Evolutionary conservation across 2,888 invertebrate genomes (phyloP).

Genomic region (Thera britannica): DNA sequence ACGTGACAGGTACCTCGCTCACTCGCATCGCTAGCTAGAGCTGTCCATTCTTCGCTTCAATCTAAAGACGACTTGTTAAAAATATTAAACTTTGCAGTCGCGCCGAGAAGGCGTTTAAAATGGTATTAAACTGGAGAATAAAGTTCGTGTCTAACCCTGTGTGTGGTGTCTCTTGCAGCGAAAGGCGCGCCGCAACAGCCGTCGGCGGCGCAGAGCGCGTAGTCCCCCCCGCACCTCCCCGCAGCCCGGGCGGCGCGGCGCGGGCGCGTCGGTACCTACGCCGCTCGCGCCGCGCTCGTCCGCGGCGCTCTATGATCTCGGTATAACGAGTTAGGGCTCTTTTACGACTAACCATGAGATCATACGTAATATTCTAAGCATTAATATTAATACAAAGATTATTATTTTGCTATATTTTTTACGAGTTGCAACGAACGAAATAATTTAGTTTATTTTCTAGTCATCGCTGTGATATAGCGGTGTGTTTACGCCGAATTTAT

Average conservation of each 20-base stretch:
- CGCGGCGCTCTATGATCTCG: slow-evolving; percentile 79
- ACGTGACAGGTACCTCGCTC: slow-evolving; percentile 79
- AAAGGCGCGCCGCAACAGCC: slow-evolving; percentile 83
- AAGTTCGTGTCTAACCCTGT: slow-evolving; percentile 83
- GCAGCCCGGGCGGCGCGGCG: slow-evolving; percentile 54
- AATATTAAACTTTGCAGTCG: slow-evolving; percentile 55
- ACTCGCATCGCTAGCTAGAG: slow-evolving; percentile 72
- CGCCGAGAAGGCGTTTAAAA: slow-evolving; percentile 61
- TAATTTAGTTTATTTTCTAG: slow-evolving; percentile 63
- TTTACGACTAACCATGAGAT: slow-evolving; percentile 68
- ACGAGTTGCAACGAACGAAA: slow-evolving; percentile 66
- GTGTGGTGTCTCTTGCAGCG: slow-evolving; percentile 85
- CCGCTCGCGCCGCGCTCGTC: slow-evolving; percentile 58
- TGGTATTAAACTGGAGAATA: slow-evolving; percentile 63
- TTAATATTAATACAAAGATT: slow-evolving; percentile 52
- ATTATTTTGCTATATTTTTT: slow-evolving; percentile 65
- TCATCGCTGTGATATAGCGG: slow-evolving; percentile 72
- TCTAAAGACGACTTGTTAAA: slow-evolving; percentile 69
- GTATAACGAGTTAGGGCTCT: slow-evolving; percentile 73
- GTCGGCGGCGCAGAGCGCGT: slow-evolving; percentile 85
- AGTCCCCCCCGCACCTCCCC: slow-evolving; percentile 61
- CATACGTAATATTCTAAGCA: slow-evolving; percentile 71
- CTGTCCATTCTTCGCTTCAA: slow-evolving; percentile 75
- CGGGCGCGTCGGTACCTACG: slow-evolving; percentile 47
- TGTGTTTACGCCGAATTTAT: slow-evolving; percentile 55